Conservation (phyloP, 2,888 invertebrate genomes). For the Catocala nupta region DNA sequence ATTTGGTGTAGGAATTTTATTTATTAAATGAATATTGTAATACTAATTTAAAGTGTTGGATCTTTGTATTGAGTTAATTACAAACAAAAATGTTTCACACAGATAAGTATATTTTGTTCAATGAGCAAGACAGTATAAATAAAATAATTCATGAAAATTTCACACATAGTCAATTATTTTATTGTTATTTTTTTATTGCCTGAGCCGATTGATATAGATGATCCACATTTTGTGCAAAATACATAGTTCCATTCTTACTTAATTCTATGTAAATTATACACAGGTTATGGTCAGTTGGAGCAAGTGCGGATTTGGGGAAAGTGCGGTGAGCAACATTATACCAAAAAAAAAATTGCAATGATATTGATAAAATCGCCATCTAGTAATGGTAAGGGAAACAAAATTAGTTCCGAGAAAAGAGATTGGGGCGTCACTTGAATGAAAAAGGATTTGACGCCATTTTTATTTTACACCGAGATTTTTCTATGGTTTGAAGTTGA, state of each 20-base stretch:
- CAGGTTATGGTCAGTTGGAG: too few species aligned
- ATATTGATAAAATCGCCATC: too few species aligned
- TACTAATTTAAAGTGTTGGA: constrained; percentile 26
- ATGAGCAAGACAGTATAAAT: constrained; percentile 11
- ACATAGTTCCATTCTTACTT: constrained; percentile 23
- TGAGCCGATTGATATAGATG: constrained; percentile 1
- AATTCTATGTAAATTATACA: constrained; percentile 16
- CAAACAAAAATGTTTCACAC: background rate
- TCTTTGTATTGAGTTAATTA: constrained; percentile 10
- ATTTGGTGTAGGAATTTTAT: constrained; percentile 34
- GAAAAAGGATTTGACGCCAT: too few species aligned
- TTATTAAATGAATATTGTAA: constrained; percentile 38
- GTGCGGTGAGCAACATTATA: too few species aligned
- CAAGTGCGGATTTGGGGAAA: too few species aligned
- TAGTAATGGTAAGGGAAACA: too few species aligned
- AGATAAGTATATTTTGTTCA: constrained; percentile 17
- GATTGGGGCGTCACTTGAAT: too few species aligned
- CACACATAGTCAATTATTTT: background rate
- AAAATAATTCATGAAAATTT: too few species aligned
- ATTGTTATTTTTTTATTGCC: background rate
- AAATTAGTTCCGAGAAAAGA: too few species aligned
- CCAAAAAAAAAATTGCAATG: too few species aligned
- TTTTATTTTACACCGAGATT: too few species aligned
- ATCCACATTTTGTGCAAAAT: constrained; percentile 41
- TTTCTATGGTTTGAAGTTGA: too few species aligned